Evolutionary conservation across 2,888 invertebrate genomes (phyloP).

Genomic region (Pristionchus arcanus): DNA sequence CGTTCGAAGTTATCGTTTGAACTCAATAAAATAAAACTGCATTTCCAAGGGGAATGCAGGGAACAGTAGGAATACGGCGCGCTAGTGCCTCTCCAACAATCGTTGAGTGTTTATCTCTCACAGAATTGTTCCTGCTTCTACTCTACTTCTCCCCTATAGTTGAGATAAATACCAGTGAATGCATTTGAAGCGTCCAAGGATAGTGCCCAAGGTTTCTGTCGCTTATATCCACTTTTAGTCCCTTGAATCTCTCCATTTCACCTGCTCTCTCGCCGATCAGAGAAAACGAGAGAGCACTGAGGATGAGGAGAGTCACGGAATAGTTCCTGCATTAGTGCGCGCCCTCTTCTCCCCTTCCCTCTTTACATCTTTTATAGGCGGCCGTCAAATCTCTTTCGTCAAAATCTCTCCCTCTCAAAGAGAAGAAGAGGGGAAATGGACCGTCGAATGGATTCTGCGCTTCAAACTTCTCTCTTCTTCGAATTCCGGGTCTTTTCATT

Average conservation of each 20-base stretch:
- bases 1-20: too few relatives aligned
- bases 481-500: not conserved
- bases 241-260: not conserved
- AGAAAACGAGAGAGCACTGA: not conserved
- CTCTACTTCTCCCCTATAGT: not conserved
- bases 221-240: not conserved
- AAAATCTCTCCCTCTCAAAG: not conserved
- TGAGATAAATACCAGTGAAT: not conserved
- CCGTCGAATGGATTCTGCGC: not conserved
- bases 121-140: not conserved
- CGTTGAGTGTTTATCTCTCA: not conserved
- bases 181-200: not conserved
- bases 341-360: not conserved
- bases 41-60: too few relatives aligned
- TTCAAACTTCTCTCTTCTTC: not conserved
- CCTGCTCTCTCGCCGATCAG: not conserved
- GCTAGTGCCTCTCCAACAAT: not conserved
- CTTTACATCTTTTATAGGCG: conserved; percentile 25
- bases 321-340: conserved; percentile 9
- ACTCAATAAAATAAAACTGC: too few relatives aligned
- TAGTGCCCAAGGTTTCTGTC: too few relatives aligned
- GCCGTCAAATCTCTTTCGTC: conserved; percentile 19
- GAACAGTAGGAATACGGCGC: too few relatives aligned
- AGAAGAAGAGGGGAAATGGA: not conserved
- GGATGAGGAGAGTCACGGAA: not conserved